Evolutionary conservation across 2,797 vertebrate genomes (phyloP), one percentile per base, ranked within the genome.

Genomic region (Pelobates cultripes): DNA sequence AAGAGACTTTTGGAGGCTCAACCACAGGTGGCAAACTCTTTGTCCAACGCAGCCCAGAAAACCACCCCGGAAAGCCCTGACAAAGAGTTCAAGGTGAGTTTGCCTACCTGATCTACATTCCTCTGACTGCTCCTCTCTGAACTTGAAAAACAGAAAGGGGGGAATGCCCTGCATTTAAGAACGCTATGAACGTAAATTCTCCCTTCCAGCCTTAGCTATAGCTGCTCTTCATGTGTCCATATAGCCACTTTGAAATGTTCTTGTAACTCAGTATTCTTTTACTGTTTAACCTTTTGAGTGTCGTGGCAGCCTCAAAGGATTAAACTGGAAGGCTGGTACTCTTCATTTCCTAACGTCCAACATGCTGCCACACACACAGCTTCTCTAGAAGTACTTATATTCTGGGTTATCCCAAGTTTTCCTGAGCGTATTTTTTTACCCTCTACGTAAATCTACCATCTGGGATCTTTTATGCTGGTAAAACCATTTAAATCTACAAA

Each of bases 1-100:
- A 98, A 96, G 94, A 97, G 95, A 88, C 90, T 96, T 85, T 90
- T 93, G 77, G 97, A 98, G 87, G 84, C 92, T 89, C 93, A 93
- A 86, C 95, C 96, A 83, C 95, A 96, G 91, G 94, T 94, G 90
- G 89, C 87, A 86, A 90, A 94, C 88, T 96, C 96, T 72, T 88
- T 96, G 85, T 93, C 95, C 43, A 93, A 92, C 42, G 91, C 93
- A 61, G 88, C 94, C 57, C 94, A 95, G 89, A 97, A 90, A 89
- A 91, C 91, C 93, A 90, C 64, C 81, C 89, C 87, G 68, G 95
- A 96, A 61, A 92, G 88, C 90, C 86, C 87, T 66, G 94, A 95
- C 89, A 89, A 89, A 89, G 92, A 92, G 81, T 78, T 91, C 79
- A 95, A 94, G 94, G 95, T 96, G 94, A 90, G 86, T 87, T 82